Conservation (phyloP, 2,888 invertebrate genomes). For the Tridacna gigas region DNA sequence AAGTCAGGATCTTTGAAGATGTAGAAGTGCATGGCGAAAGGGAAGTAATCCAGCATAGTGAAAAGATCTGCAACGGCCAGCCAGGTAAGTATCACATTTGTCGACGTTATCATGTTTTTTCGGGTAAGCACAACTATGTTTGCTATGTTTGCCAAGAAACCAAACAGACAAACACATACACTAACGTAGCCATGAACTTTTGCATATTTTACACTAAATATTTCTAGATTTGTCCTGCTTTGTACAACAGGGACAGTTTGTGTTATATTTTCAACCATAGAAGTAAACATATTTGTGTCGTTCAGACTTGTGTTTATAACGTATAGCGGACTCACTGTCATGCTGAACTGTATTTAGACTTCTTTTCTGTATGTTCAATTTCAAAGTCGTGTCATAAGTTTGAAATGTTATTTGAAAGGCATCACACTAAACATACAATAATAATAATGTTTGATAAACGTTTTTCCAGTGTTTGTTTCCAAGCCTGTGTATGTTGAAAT, state of each 20-base stretch:
- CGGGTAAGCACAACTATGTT: conserved; percentile 96
- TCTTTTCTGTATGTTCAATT: neutral
- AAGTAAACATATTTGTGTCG: neutral
- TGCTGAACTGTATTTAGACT: neutral
- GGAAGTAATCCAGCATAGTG: conserved; percentile 96
- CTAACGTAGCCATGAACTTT: conserved; percentile 93
- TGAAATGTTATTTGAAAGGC: neutral
- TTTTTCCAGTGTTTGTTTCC: too few species aligned
- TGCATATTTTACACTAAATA: conserved; percentile 76
- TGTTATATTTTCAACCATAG: neutral
- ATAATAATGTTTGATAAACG: neutral
- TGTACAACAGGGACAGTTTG: neutral
- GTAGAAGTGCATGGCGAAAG: conserved; percentile 91
- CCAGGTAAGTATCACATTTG: conserved; percentile 94
- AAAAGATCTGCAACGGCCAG: conserved; percentile 94
- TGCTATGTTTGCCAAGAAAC: conserved; percentile 94
- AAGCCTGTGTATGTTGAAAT: too few species aligned
- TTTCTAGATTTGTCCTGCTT: conserved; percentile 51
- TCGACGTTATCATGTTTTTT: conserved; percentile 96
- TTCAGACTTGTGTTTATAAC: conserved; percentile 9
- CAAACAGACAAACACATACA: conserved; percentile 94
- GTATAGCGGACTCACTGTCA: conserved; percentile 1
- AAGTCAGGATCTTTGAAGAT: conserved; percentile 76
- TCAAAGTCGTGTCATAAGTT: neutral
- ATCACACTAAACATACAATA: neutral